Conservation (phyloP, 2,113 vertebrate genomes). For the Elaphurus davidianus region DNA sequence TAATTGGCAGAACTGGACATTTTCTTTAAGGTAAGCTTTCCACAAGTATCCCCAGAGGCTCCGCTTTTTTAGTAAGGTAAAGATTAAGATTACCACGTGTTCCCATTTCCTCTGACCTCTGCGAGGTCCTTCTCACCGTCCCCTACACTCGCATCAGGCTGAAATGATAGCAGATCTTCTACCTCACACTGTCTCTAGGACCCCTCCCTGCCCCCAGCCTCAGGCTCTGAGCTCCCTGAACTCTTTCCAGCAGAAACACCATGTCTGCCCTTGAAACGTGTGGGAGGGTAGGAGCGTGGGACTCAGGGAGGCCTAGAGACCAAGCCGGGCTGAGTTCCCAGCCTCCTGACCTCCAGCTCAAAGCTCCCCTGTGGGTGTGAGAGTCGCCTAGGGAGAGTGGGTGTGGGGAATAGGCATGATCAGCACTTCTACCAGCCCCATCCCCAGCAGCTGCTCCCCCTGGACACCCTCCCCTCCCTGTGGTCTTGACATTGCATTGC, state of each 20-base stretch:
- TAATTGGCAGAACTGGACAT: neutral
- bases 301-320: neutral
- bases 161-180: neutral
- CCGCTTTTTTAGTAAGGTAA: accelerated
- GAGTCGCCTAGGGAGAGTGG: neutral
- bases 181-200: neutral
- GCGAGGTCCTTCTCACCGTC: neutral
- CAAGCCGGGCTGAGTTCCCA: neutral
- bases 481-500: neutral
- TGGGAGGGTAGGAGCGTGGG: neutral
- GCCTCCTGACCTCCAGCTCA: neutral
- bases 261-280: neutral
- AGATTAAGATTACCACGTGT: accelerated
- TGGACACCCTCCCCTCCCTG: neutral
- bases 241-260: neutral
- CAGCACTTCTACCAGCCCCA: neutral
- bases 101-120: neutral
- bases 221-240: neutral
- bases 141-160: neutral
- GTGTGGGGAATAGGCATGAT: neutral
- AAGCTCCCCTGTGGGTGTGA: neutral
- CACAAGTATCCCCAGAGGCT: neutral
- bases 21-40: neutral
- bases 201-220: too few relatives aligned
- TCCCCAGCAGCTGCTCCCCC: neutral